These are phyloP conservation scores for Lophochroa leadbeateri DNA, from an alignment of 2,113 vertebrate genomes.

Conservation along the genomic window DNA sequence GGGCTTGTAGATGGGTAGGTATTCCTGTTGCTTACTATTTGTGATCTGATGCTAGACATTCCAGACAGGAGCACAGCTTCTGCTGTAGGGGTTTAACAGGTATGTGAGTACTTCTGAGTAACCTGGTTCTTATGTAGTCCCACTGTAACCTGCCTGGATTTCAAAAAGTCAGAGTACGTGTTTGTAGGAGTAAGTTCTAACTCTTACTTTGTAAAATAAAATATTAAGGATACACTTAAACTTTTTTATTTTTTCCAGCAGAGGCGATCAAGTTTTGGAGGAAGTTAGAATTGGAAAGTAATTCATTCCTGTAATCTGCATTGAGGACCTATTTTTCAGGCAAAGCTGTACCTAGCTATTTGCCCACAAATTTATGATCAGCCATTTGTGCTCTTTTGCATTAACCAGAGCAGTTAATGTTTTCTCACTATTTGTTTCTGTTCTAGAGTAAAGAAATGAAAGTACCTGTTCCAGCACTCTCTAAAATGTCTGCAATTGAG, in stretches of 20 bases:
- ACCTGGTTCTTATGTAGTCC: neutral
- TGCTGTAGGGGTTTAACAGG: neutral
- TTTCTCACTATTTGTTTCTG: neutral
- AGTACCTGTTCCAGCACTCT: neutral
- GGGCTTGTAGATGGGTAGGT: conserved; percentile 95
- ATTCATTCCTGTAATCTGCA: neutral
- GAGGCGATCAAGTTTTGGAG: neutral
- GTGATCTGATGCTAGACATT: neutral
- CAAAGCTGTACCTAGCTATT: neutral
- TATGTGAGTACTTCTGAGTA: neutral
- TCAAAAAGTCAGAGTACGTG: neutral
- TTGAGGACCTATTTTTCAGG: neutral
- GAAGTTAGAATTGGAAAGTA: neutral
- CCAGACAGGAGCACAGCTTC: neutral
- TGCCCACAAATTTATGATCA: neutral
- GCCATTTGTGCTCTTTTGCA: neutral
- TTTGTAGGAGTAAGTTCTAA: neutral
- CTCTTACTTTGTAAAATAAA: neutral
- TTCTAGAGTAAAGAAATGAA: neutral
- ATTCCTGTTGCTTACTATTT: neutral
- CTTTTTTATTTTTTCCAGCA: neutral
- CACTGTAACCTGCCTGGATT: neutral
- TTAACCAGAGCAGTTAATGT: neutral
- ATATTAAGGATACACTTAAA: neutral
- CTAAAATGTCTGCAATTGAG: neutral